phyloP scores from a whole-genome alignment of 2,113 vertebrate genomes.

The Stigmatopora argus region DNA sequence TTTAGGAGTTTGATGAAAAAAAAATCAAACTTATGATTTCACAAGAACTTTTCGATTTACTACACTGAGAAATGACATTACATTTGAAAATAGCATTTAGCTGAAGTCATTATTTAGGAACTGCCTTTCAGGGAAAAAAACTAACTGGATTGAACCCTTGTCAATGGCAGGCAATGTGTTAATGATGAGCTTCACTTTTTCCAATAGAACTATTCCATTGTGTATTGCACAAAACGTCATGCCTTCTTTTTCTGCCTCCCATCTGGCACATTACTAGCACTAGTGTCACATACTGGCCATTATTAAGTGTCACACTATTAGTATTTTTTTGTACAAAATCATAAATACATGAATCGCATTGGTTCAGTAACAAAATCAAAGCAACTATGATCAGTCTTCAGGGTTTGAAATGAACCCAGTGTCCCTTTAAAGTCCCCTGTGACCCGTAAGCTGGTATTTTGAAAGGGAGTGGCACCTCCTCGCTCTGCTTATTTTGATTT shows the following conservation, averaged over 20 bases:
- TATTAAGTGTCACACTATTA: neutral
- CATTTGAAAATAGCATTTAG: too few relatives aligned
- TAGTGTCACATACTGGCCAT: slow-evolving; percentile 42
- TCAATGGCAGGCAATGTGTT: too few relatives aligned
- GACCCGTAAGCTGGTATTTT: slow-evolving; percentile 13
- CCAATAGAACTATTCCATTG: neutral
- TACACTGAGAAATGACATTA: neutral
- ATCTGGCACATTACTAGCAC: slow-evolving; percentile 15
- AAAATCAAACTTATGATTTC: neutral
- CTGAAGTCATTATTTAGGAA: too few relatives aligned
- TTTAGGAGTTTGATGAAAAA: neutral
- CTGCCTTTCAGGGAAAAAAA: too few relatives aligned
- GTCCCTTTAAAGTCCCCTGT: neutral
- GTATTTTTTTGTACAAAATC: neutral
- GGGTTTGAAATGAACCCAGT: neutral
- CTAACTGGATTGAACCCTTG: too few relatives aligned
- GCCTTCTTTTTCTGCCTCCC: slow-evolving; percentile 19
- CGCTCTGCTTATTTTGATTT: neutral
- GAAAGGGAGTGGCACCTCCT: slow-evolving; percentile 22
- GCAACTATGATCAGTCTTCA: neutral
- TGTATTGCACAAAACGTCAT: slow-evolving; percentile 50
- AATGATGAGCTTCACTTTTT: too few relatives aligned
- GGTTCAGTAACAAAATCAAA: neutral
- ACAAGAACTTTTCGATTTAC: neutral
- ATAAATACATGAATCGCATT: neutral